Conservation (phyloP, 2,113 vertebrate genomes). For the Ceyx melanurus region DNA sequence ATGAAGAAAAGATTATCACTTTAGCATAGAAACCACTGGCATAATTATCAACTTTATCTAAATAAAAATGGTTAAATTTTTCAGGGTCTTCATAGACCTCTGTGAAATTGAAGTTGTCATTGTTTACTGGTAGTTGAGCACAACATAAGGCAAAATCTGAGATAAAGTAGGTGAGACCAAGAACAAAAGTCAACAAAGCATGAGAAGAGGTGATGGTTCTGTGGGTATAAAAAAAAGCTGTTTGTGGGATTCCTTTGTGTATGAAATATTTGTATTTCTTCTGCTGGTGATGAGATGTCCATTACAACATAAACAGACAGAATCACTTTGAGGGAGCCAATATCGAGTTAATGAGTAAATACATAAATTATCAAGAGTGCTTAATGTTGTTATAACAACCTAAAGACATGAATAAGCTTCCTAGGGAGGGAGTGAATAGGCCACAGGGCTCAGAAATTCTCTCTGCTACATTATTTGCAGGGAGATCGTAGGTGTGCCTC, state of each 20-base stretch:
- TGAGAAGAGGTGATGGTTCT: not conserved
- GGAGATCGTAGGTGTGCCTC: not conserved
- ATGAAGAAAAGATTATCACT: conserved; percentile 67
- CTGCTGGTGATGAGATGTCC: not conserved
- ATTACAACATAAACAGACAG: not conserved
- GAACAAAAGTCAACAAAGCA: not conserved
- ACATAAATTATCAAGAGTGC: not conserved
- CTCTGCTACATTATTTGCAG: not conserved
- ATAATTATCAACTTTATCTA: conserved; percentile 47
- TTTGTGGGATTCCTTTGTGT: not conserved
- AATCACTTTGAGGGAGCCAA: not conserved
- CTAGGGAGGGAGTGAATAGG: not conserved
- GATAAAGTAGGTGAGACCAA: not conserved
- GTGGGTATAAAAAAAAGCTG: not conserved
- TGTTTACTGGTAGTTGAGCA: not conserved
- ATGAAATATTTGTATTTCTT: not conserved
- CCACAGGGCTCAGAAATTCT: not conserved
- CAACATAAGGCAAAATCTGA: conserved; percentile 38
- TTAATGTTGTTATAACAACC: not conserved
- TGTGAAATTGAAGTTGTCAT: conserved; percentile 64
- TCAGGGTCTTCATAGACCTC: conserved; percentile 50
- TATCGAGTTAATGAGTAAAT: not conserved
- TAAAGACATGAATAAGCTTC: not conserved
- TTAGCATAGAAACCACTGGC: conserved; percentile 31
- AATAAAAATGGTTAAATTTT: conserved; percentile 66